phyloP scores from a whole-genome alignment of 2,797 vertebrate species.

The Mus caroli region DNA sequence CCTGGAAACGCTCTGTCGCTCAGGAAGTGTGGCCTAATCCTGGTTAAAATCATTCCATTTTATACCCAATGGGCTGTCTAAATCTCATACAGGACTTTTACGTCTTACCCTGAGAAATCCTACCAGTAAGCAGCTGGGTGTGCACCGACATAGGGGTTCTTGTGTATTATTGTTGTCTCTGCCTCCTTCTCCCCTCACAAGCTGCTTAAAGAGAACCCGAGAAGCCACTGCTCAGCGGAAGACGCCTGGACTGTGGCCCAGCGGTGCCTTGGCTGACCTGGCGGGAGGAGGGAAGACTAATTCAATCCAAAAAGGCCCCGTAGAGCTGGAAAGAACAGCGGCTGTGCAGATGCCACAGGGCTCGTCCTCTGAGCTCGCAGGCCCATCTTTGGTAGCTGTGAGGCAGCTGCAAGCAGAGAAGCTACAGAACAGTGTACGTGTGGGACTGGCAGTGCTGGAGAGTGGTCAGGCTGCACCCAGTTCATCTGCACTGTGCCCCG shows the following conservation, averaged over 20 bases:
- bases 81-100: slow-evolving; percentile 40
- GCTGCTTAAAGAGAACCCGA: slow-evolving; percentile 25
- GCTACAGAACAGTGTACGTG: neutral
- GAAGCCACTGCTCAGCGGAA: slow-evolving; percentile 2
- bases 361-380: neutral
- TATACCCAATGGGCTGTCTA: neutral
- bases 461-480: neutral
- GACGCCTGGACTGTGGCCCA: slow-evolving; percentile 30
- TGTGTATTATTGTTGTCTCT: neutral
- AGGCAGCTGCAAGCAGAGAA: neutral
- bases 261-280: neutral
- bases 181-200: slow-evolving; percentile 43
- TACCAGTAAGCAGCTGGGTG: neutral
- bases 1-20: slow-evolving; percentile 63
- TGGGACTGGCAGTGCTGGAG: neutral
- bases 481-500: neutral
- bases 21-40: slow-evolving; percentile 71
- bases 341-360: neutral
- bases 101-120: slow-evolving; percentile 54
- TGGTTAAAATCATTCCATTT: slow-evolving; percentile 45
- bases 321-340: slow-evolving; percentile 18
- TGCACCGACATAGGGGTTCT: neutral
- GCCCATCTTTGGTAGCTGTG: neutral
- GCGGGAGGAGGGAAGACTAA: neutral
- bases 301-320: slow-evolving; percentile 35